Evolutionary conservation across 2,797 vertebrate species (phyloP).

Genomic region (Glossophaga mutica): DNA sequence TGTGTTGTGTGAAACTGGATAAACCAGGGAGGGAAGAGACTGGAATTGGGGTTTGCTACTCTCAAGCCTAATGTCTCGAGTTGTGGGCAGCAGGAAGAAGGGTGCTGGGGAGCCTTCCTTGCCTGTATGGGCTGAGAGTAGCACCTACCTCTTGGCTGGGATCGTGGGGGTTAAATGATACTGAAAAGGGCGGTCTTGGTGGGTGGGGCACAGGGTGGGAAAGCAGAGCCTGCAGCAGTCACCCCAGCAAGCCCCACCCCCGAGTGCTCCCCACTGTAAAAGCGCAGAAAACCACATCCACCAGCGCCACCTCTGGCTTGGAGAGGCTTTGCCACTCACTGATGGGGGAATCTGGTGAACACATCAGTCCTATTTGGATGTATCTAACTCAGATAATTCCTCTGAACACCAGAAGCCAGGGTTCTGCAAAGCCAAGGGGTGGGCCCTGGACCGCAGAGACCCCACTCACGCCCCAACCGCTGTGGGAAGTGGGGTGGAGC

Average conservation of each 20-base stretch:
- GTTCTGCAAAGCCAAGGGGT: background rate
- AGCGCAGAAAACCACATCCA: background rate
- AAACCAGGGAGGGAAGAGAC: background rate
- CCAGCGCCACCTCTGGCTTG: background rate
- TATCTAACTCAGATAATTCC: background rate
- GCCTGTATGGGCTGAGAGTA: background rate
- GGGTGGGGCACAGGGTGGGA: background rate
- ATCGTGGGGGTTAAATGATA: background rate
- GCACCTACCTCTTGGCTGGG: background rate
- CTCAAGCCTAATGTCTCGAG: background rate
- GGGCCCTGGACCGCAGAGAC: background rate
- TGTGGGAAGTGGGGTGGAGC: background rate
- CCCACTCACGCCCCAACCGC: too few species aligned
- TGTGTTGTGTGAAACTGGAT: background rate
- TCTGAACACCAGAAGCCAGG: background rate
- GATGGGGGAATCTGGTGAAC: fast-evolving
- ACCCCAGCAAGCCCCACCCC: background rate
- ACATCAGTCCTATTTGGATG: too few species aligned
- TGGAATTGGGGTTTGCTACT: background rate
- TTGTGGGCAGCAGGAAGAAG: background rate
- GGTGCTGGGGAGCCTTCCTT: background rate
- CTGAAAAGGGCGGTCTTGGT: background rate
- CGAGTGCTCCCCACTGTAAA: fast-evolving
- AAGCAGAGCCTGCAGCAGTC: too few species aligned
- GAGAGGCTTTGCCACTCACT: background rate